Conservation (phyloP, 2,797 vertebrate species). For the Darevskia nairensis region DNA sequence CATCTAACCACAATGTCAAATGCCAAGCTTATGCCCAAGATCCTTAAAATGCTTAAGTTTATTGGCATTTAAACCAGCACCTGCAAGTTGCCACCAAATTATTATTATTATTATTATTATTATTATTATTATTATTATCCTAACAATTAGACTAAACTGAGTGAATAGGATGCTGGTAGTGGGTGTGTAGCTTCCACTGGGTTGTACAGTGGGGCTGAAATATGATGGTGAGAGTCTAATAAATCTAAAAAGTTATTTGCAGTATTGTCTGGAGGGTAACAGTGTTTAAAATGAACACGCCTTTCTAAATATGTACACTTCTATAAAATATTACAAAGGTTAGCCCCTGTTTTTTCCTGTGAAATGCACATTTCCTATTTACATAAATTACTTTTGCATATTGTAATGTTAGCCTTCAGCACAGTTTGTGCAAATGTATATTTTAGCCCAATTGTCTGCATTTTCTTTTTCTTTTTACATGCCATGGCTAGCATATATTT, state of each 20-base stretch:
- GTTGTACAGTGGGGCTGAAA: background rate
- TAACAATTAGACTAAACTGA: background rate
- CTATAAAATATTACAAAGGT: constrained; percentile 13
- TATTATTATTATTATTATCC: background rate
- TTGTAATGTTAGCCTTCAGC: background rate
- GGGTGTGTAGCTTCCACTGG: background rate
- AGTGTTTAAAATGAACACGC: background rate
- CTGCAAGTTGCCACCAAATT: background rate
- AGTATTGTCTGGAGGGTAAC: background rate
- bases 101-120: no score
- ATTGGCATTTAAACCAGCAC: background rate
- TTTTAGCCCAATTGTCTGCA: background rate
- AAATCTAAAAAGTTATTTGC: no score
- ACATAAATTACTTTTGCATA: background rate
- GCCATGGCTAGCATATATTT: background rate
- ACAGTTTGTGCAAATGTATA: background rate
- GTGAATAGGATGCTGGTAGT: background rate
- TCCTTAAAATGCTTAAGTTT: background rate
- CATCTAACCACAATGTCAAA: background rate
- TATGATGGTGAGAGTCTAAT: background rate
- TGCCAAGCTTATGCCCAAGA: background rate
- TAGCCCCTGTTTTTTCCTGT: fast-evolving
- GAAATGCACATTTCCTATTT: background rate
- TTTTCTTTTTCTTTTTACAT: background rate
- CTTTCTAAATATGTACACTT: background rate